phyloP scores from a whole-genome alignment of 2,797 vertebrate species.

The Anguilla anguilla region DNA sequence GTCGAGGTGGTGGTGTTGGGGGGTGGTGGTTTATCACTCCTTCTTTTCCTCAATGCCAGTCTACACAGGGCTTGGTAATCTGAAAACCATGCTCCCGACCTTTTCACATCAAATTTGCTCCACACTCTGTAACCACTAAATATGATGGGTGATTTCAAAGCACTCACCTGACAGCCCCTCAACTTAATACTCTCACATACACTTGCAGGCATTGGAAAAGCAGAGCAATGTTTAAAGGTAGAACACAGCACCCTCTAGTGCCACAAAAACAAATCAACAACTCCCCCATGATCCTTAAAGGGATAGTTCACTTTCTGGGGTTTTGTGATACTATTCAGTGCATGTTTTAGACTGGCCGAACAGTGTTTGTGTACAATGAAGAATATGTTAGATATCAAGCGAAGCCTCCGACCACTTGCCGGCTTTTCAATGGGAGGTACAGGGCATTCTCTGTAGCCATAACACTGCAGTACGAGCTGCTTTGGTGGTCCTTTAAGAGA shows the following conservation, averaged over 20 bases:
- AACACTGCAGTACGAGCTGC: too few relatives aligned
- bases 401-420: background rate
- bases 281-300: background rate
- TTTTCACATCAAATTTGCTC: background rate
- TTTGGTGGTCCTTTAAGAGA: too few relatives aligned
- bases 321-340: background rate
- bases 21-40: background rate
- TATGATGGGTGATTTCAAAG: background rate
- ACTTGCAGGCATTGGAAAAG: background rate
- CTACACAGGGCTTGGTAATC: background rate
- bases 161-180: background rate
- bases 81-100: background rate
- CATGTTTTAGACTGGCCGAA: background rate
- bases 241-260: slow-evolving; percentile 5
- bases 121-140: slow-evolving; percentile 1
- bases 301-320: background rate
- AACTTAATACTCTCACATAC: background rate
- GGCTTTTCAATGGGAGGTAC: background rate
- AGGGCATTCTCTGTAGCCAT: too few relatives aligned
- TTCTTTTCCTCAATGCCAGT: background rate
- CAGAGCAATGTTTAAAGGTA: background rate
- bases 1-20: background rate
- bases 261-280: background rate
- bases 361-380: background rate
- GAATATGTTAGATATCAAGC: background rate